Conservation (phyloP, 2,113 vertebrate species). For the Oxyruncus cristatus region DNA sequence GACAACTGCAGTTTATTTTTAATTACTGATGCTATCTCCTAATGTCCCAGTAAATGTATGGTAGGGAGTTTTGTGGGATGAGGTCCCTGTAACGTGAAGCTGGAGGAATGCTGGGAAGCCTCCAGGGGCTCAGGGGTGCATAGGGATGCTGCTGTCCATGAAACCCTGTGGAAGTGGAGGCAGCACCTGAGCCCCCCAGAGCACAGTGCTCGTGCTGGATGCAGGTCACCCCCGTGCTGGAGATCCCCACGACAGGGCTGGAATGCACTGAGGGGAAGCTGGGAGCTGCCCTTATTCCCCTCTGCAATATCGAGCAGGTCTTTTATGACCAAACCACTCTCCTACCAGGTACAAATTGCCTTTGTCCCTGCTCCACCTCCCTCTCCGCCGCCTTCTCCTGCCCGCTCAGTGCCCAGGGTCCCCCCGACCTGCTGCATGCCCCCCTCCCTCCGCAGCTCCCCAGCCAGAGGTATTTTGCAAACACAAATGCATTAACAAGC, state of each 20-base stretch:
- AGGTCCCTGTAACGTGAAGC: not conserved
- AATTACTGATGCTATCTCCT: slow-evolving; percentile 1
- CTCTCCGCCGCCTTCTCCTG: not conserved
- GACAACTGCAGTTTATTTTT: slow-evolving; percentile 14
- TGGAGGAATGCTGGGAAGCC: not conserved
- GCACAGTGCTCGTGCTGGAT: rapidly evolving
- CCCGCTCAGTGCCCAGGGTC: not conserved
- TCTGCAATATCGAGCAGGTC: not conserved
- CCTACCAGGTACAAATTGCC: not conserved
- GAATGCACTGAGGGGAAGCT: rapidly evolving
- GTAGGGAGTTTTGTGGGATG: not conserved
- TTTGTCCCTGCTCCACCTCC: not conserved
- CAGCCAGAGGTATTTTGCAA: slow-evolving; percentile 66
- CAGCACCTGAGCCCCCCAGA: not conserved
- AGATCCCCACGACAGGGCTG: not conserved
- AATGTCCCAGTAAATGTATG: not conserved
- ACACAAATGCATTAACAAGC: slow-evolving; percentile 71
- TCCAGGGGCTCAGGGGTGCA: rapidly evolving
- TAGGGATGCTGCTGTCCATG: rapidly evolving
- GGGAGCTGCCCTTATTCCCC: not conserved
- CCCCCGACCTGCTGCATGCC: not conserved
- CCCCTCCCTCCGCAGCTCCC: not conserved
- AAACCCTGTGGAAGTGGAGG: rapidly evolving
- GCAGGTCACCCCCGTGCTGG: not conserved
- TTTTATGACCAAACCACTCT: not conserved